Percentiles rank a stretch among this genome's conserved stretches.
phyloP scores from a whole-genome alignment of 2,113 vertebrate species.

The Serinus canaria region DNA sequence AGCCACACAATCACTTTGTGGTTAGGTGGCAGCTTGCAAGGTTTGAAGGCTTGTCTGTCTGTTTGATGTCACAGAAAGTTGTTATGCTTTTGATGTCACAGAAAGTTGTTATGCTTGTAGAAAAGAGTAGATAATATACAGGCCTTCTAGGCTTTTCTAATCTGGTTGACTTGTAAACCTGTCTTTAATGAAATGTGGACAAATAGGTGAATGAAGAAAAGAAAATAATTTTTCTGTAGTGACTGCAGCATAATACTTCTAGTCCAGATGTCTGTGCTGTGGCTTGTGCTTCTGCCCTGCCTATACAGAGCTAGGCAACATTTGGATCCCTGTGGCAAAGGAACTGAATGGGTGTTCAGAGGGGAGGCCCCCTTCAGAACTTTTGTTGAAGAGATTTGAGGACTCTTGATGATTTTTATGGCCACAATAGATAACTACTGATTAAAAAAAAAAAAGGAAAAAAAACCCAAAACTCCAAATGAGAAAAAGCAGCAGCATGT shows the following conservation, averaged over 20 bases:
- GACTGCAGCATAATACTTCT: not conserved
- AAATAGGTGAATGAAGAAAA: not conserved
- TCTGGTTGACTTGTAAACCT: not conserved
- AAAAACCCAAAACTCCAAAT: not conserved
- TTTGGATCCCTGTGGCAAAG: not conserved
- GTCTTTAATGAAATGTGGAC: not conserved
- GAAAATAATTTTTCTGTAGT: not conserved
- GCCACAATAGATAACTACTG: not conserved
- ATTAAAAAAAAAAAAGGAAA: not conserved
- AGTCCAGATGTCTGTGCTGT: not conserved
- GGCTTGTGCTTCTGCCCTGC: not conserved
- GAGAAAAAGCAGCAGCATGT: not conserved
- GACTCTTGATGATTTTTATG: not conserved
- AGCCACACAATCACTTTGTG: not conserved
- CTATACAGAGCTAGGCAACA: not conserved
- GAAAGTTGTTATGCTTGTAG: not conserved
- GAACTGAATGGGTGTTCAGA: not conserved
- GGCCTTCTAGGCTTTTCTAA: not conserved
- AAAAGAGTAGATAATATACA: not conserved
- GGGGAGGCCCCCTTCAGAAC: not conserved
- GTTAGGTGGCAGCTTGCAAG: not conserved
- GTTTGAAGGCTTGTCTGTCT: not conserved
- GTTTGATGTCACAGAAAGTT: not conserved
- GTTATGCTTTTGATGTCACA: not conserved
- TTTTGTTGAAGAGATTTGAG: not conserved